phyloP scores from a whole-genome alignment of 2,113 vertebrate genomes.

The Dipodomys spectabilis region DNA sequence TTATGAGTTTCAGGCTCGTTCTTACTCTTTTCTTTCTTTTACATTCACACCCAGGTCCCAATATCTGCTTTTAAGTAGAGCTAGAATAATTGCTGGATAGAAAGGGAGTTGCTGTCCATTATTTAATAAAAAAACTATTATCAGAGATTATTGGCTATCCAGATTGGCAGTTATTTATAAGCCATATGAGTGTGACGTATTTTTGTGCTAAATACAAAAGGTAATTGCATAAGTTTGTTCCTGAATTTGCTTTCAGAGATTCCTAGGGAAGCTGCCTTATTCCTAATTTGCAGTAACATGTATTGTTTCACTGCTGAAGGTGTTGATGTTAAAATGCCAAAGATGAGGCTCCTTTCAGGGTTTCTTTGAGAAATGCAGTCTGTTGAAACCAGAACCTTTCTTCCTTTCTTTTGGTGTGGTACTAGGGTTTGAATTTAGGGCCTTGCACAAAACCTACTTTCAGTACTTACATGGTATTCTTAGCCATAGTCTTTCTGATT shows the following conservation, averaged over 20 bases:
- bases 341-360: conserved; percentile 28
- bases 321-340: conserved; percentile 57
- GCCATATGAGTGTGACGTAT: neutral
- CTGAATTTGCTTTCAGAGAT: conserved; percentile 30
- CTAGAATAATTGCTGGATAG: conserved; percentile 19
- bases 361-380: conserved; percentile 27
- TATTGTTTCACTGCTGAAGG: conserved; percentile 58
- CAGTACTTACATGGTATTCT: conserved; percentile 1
- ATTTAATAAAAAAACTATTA: neutral
- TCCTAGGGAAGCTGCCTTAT: conserved; percentile 49
- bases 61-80: conserved; percentile 61
- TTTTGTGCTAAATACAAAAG: conserved; percentile 58
- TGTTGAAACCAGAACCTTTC: neutral
- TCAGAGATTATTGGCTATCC: conserved; percentile 18
- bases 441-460: neutral
- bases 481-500: conserved; percentile 40
- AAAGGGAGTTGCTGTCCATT: conserved; percentile 28
- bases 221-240: conserved; percentile 43
- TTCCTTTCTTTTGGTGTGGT: too few relatives aligned
- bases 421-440: too few relatives aligned
- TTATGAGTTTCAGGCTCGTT: conserved; percentile 72
- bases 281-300: conserved; percentile 57
- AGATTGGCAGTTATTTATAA: conserved; percentile 61
- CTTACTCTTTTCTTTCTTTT: conserved; percentile 25
- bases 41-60: neutral